Evolutionary conservation across 2,113 vertebrate genomes (phyloP), one percentile per base, ranked within the genome.

Genomic region (Tachysurus vachellii): DNA sequence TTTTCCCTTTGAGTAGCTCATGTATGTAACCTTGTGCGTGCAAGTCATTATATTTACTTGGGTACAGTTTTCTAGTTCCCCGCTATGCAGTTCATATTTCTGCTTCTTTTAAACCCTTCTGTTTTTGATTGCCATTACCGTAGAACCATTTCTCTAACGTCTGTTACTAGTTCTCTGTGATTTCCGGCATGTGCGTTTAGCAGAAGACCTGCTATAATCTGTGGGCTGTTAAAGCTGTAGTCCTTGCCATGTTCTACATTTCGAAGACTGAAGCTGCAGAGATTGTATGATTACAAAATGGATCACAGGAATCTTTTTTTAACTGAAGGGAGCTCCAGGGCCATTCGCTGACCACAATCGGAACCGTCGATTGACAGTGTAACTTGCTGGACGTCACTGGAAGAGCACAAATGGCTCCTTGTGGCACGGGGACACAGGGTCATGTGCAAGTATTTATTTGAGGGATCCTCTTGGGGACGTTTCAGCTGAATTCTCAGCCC

Each of bases 361-460:
- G 85, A 68, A 66, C 87, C 26, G 62, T 47, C 21, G n/a, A 87
- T 76, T 83, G 87, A 86, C 82, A 88, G 79, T 28, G 61, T 79
- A 84, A 73, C 84, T 64, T 79, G 62, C 83, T 82, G 82, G 71
- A 88, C 88, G 76, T 88, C 90, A 89, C 86, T 57, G 80, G 68
- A 64, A 80, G 81, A 62, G 44, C 88, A 86, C 89, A 88, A 90
- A 89, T 84, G 14, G 88, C 84, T 85, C 82, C 80, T 88, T 89
- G 88, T 89, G 90, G 89, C 85, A 87, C 62, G 59, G 68, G 83
- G 77, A 90, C 88, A 88, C 84, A 59, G 44, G 89, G 87, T 90
- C 91, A 90, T 88, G 89, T 88, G 89, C 87, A 90, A 90, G 86
- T 89, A 90, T 89, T 88, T 90, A 90, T 86, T 89, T 85, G 85